A percentile compares a stretch with the other conserved stretches of the same genome.
These are phyloP conservation scores for Drosophila seguyi DNA, from an alignment of 1,140 invertebrate genomes.

Conservation along the genomic window DNA sequence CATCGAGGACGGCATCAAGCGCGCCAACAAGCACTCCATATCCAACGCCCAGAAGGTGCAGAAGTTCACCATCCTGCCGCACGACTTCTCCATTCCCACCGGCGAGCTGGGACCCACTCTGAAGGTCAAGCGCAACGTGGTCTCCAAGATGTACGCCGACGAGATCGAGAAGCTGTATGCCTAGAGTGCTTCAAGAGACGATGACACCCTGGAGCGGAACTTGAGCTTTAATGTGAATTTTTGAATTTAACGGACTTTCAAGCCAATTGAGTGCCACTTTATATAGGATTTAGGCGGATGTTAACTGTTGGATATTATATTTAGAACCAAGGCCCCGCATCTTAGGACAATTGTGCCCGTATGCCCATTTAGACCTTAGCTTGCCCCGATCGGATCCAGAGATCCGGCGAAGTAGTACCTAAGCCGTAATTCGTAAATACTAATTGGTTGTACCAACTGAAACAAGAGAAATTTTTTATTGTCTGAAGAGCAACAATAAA, in stretches of 20 bases:
- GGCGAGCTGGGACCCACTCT: conserved; percentile 96
- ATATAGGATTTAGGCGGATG: conserved; percentile 42
- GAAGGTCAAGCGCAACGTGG: conserved; percentile 92
- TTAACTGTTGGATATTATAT: conserved; percentile 59
- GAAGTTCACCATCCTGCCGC: conserved; percentile 95
- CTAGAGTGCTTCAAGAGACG: conserved; percentile 18
- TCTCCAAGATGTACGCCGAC: conserved; percentile 89
- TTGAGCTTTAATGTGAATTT: conserved; percentile 76
- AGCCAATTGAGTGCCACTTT: conserved; percentile 68
- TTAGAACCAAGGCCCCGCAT: conserved; percentile 25
- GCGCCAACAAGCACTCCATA: conserved; percentile 91
- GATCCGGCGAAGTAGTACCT: conserved; percentile 51
- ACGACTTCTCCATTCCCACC: conserved; percentile 94
- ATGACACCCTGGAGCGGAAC: conserved; percentile 42
- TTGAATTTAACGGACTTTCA: conserved; percentile 77
- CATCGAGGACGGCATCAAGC: conserved; percentile 92
- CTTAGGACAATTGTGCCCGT: conserved; percentile 23
- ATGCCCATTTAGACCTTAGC: conserved; percentile 23
- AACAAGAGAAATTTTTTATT: conserved; percentile 60
- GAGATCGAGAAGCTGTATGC: conserved; percentile 89
- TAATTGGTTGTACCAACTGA: conserved; percentile 71
- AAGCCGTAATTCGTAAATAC: conserved; percentile 56
- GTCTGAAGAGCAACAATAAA: conserved; percentile 70
- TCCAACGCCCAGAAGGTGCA: conserved; percentile 96
- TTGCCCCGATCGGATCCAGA: conserved; percentile 31